Conservation (phyloP, 2,113 vertebrate genomes). For the Phyllopteryx taeniolatus region DNA sequence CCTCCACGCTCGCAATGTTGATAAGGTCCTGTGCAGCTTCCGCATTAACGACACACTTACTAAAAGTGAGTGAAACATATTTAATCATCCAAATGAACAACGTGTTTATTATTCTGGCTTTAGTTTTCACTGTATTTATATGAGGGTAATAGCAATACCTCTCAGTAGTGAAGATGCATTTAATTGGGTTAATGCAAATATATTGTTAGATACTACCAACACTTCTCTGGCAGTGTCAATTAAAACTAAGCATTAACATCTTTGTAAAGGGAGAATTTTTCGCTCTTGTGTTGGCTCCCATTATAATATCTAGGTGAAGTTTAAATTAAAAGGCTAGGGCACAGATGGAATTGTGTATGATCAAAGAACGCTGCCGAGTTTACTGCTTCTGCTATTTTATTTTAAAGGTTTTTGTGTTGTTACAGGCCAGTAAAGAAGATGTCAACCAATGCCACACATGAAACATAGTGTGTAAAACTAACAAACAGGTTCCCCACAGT, state of each 20-base stretch:
- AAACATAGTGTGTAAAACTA: constrained; percentile 27
- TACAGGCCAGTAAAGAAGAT: constrained; percentile 19
- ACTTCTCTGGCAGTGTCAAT: neutral
- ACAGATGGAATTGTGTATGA: constrained; percentile 16
- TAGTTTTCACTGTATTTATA: neutral
- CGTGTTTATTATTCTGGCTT: neutral
- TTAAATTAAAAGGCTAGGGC: constrained; percentile 1
- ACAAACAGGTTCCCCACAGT: constrained; percentile 16
- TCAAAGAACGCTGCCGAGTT: constrained; percentile 21
- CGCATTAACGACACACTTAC: constrained; percentile 91
- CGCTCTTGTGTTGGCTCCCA: neutral
- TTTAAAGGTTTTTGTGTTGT: constrained; percentile 24
- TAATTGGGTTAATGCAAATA: neutral
- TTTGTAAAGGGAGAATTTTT: neutral
- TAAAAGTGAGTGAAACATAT: constrained; percentile 80
- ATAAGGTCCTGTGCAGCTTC: constrained; percentile 94
- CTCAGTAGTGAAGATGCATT: neutral
- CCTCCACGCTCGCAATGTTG: constrained; percentile 86
- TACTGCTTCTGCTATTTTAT: constrained; percentile 3
- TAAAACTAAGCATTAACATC: neutral
- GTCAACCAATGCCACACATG: constrained; percentile 34
- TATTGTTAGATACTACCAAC: neutral
- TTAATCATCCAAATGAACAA: neutral
- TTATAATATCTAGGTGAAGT: neutral
- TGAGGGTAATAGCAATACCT: neutral